Evolutionary conservation across 2,113 vertebrate genomes (phyloP).

Genomic region (Phalacrocorax carbo): DNA sequence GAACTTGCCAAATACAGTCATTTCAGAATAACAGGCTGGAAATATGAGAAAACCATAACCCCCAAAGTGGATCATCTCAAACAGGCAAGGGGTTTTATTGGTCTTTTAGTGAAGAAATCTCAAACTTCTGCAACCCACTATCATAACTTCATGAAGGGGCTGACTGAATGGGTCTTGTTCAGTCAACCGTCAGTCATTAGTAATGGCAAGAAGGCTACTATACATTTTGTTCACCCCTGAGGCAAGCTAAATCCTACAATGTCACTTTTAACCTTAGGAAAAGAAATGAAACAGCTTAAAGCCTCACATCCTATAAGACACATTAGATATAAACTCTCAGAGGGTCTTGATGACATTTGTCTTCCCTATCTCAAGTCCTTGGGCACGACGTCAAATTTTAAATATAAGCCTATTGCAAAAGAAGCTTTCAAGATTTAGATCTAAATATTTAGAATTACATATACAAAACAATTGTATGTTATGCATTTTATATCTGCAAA

Average conservation of each 20-base stretch:
- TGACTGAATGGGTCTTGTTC: background rate
- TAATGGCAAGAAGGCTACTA: background rate
- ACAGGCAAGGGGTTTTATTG: background rate
- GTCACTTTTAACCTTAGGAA: conserved; percentile 9
- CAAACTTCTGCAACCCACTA: background rate
- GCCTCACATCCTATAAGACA: background rate
- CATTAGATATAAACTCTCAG: background rate
- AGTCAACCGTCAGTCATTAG: background rate
- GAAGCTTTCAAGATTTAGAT: background rate
- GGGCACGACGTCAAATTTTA: background rate
- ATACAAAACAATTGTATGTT: background rate
- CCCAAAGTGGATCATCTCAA: background rate
- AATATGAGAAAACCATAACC: background rate
- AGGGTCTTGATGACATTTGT: background rate
- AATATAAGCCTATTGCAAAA: background rate
- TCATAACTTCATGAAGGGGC: background rate
- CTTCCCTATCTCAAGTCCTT: background rate
- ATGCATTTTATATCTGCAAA: background rate
- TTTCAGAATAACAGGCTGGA: background rate
- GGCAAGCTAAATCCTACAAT: background rate
- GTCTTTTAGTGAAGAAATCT: background rate
- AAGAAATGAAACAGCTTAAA: background rate
- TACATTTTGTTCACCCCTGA: background rate
- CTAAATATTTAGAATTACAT: background rate
- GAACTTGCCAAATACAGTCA: background rate